A percentile compares a stretch with the other conserved stretches of the same genome.
These are phyloP conservation scores for Drosophila austrosaltans DNA, from an alignment of 2,888 invertebrate species.

Conservation along the genomic window DNA sequence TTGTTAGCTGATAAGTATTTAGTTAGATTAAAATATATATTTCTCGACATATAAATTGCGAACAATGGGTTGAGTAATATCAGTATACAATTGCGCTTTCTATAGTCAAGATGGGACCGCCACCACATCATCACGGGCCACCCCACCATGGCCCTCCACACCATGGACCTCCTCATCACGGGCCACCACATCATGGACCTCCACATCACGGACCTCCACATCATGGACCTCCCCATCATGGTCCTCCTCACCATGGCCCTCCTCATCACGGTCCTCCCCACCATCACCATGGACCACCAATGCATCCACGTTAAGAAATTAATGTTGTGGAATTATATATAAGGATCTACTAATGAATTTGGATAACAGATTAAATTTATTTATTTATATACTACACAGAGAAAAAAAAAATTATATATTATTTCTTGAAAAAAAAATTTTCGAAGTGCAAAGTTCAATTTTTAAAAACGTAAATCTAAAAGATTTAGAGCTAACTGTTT, in stretches of 20 bases:
- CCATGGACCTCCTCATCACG: conserved; percentile 34
- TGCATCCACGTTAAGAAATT: conserved; percentile 29
- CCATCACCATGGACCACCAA: conserved; percentile 33
- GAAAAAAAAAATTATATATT: not conserved
- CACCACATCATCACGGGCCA: conserved; percentile 34
- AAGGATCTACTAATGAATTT: not conserved
- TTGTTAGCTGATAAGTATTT: conserved; percentile 15
- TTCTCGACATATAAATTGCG: conserved; percentile 30
- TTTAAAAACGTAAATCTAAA: too few species aligned
- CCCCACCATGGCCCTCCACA: conserved; percentile 40
- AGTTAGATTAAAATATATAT: conserved; percentile 22
- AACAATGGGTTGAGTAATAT: not conserved
- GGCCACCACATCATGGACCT: conserved; percentile 15
- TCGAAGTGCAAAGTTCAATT: too few species aligned
- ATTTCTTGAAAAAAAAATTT: not conserved
- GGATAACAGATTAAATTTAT: not conserved
- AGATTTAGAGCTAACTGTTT: too few species aligned
- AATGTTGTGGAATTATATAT: too few species aligned
- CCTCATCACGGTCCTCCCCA: conserved; percentile 40
- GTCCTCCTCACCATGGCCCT: conserved; percentile 26
- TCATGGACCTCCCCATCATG: conserved; percentile 19
- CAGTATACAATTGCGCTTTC: conserved; percentile 29
- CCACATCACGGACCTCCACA: conserved; percentile 11
- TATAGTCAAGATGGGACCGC: conserved; percentile 32
- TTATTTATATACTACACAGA: not conserved